Evolutionary conservation across 2,888 invertebrate genomes (phyloP).

Genomic region (Laothoe populi): DNA sequence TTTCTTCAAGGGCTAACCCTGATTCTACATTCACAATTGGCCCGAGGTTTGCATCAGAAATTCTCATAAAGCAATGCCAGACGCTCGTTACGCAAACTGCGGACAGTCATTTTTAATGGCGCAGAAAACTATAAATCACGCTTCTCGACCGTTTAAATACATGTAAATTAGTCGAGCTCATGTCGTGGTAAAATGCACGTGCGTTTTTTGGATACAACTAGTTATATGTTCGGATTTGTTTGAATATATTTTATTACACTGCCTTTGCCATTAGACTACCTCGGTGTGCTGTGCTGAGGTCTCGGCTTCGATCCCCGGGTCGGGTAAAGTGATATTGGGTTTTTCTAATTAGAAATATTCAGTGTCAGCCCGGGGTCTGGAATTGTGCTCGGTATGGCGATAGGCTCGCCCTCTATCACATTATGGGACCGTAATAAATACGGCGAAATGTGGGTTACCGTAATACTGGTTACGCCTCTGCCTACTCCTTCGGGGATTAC

Average conservation of each 20-base stretch:
- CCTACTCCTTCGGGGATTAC: too few relatives aligned
- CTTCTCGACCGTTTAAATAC: constrained; percentile 17
- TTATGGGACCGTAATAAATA: too few relatives aligned
- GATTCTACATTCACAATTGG: not conserved
- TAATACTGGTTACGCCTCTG: too few relatives aligned
- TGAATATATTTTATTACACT: not conserved
- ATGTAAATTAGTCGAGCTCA: constrained; percentile 15
- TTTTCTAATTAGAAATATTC: too few relatives aligned
- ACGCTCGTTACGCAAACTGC: constrained; percentile 19
- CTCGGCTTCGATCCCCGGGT: too few relatives aligned
- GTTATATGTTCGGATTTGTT: not conserved
- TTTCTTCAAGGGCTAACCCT: not conserved
- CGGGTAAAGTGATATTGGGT: too few relatives aligned
- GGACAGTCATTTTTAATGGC: constrained; percentile 18
- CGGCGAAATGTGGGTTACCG: too few relatives aligned
- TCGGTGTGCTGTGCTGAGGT: too few relatives aligned
- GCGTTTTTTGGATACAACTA: not conserved
- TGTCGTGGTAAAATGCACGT: not conserved
- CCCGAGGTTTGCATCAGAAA: constrained; percentile 6
- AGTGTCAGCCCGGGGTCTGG: too few relatives aligned
- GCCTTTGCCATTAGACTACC: too few relatives aligned
- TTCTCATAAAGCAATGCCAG: constrained; percentile 14
- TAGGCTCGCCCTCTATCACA: too few relatives aligned
- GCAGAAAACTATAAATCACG: constrained; percentile 17
- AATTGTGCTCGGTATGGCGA: too few relatives aligned